phyloP scores from a whole-genome alignment of 2,888 invertebrate species.

The Copidosoma aretas region DNA sequence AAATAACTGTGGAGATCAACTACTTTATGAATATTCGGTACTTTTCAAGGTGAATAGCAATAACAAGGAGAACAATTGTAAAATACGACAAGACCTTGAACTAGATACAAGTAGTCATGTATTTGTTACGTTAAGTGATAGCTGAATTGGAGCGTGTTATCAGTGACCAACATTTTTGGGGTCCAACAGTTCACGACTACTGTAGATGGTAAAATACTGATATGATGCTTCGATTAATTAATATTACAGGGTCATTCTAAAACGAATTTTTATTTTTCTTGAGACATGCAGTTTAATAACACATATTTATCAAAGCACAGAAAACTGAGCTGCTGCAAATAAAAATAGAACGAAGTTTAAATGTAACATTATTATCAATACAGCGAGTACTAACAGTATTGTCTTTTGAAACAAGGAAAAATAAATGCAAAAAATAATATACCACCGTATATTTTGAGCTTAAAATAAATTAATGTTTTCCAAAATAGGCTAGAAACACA shows the following conservation, averaged over 20 bases:
- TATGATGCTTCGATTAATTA: constrained; percentile 23
- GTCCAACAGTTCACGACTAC: constrained; percentile 14
- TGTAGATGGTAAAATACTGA: constrained; percentile 10
- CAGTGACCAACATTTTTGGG: constrained; percentile 32
- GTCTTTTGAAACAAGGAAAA: too few species aligned
- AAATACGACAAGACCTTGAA: constrained; percentile 4
- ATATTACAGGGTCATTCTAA: constrained; percentile 1
- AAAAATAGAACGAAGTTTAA: too few species aligned
- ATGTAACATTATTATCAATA: too few species aligned
- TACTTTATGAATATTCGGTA: neutral
- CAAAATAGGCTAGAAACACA: too few species aligned
- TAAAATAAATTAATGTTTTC: too few species aligned
- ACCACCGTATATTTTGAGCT: too few species aligned
- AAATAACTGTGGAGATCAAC: neutral
- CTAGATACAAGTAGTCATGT: neutral
- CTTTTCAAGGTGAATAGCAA: constrained; percentile 5
- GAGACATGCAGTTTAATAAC: too few species aligned
- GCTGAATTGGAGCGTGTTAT: constrained; percentile 33
- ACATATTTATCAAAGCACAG: too few species aligned
- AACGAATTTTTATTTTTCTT: too few species aligned
- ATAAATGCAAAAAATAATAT: too few species aligned
- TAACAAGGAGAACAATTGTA: neutral
- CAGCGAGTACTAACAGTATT: too few species aligned
- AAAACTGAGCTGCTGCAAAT: too few species aligned
- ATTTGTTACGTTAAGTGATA: constrained; percentile 12